A percentile compares a stretch with the other conserved stretches of the same genome.
Evolutionary conservation across 2,888 invertebrate genomes (phyloP).

Genomic region (Gortyna flavago): DNA sequence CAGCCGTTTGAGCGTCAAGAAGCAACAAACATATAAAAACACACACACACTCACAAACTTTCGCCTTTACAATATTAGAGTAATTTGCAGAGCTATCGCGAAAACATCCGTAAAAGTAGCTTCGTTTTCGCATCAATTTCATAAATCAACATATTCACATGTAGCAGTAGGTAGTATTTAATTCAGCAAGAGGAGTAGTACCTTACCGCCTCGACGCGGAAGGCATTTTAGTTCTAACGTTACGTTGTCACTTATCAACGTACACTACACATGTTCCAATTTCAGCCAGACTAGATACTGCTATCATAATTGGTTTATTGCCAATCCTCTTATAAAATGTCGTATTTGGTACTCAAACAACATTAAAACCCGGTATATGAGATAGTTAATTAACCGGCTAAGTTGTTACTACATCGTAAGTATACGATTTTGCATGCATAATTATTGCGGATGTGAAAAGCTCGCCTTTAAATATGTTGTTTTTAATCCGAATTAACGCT

Average conservation of each 20-base stretch:
- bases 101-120: neutral
- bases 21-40: too few relatives aligned
- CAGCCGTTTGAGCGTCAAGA: too few relatives aligned
- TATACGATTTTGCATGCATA: conserved; percentile 35
- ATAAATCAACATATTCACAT: neutral
- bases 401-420: conserved; percentile 34
- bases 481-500: neutral
- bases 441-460: conserved; percentile 44
- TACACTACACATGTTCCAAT: conserved; percentile 54
- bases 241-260: conserved; percentile 32
- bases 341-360: conserved; percentile 43
- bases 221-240: conserved; percentile 33
- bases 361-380: conserved; percentile 36
- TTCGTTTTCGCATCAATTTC: neutral
- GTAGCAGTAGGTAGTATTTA: neutral
- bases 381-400: conserved; percentile 46
- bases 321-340: conserved; percentile 54
- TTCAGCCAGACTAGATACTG: conserved; percentile 42
- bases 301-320: conserved; percentile 63
- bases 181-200: conserved; percentile 1
- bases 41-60: too few relatives aligned
- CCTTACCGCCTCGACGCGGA: conserved; percentile 47
- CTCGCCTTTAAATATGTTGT: conserved; percentile 5
- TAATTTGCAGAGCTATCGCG: conserved; percentile 2
- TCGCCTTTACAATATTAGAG: too few relatives aligned